Evolutionary conservation across 2,888 invertebrate species (phyloP).

Genomic region (Tenthredo notha): DNA sequence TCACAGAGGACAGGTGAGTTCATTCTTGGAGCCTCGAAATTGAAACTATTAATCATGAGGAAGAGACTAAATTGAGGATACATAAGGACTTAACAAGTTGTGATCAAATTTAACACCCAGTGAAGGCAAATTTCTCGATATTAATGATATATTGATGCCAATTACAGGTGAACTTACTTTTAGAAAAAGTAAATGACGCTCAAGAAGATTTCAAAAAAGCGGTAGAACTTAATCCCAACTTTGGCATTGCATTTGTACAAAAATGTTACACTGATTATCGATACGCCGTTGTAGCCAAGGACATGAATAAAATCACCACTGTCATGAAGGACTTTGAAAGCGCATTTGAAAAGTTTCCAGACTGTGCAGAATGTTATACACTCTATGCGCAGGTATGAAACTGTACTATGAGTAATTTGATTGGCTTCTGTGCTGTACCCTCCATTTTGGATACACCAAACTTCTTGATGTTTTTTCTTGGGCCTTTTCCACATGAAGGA

Average conservation of each 20-base stretch:
- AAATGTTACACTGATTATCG: conserved; percentile 95
- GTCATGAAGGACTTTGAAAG: conserved; percentile 88
- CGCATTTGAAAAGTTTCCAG: conserved; percentile 89
- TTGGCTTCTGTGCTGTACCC: background rate
- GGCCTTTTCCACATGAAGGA: too few species aligned
- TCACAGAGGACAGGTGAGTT: conserved; percentile 88
- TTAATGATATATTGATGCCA: conserved; percentile 33
- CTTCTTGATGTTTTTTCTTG: background rate
- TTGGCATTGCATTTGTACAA: conserved; percentile 93
- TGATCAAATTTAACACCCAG: background rate
- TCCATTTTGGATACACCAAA: background rate
- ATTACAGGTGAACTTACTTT: conserved; percentile 88
- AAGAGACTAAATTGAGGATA: background rate
- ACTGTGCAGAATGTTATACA: conserved; percentile 92
- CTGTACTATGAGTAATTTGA: conserved; percentile 1
- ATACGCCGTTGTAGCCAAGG: conserved; percentile 82
- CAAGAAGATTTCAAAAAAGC: conserved; percentile 91
- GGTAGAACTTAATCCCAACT: conserved; percentile 89
- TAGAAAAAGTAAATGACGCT: conserved; percentile 91
- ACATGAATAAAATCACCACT: conserved; percentile 82
- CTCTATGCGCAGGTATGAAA: conserved; percentile 90
- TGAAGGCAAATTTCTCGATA: background rate
- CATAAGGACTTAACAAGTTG: background rate
- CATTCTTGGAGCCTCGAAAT: conserved; percentile 11
- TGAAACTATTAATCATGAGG: background rate